Evolutionary conservation across 2,888 invertebrate genomes (phyloP).

Genomic region (Helicoverpa assulta): DNA sequence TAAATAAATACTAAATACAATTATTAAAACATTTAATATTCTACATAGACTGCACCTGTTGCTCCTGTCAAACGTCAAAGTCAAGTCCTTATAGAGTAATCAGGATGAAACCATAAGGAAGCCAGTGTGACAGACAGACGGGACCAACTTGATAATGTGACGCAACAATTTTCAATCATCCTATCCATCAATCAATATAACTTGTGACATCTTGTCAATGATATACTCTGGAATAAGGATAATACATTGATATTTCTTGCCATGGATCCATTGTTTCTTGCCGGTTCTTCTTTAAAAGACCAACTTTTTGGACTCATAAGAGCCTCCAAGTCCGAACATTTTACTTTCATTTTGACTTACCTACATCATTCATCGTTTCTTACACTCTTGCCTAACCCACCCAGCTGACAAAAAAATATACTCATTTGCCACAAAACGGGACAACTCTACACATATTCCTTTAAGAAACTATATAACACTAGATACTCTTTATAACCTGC

Average conservation of each 20-base stretch:
- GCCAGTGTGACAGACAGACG: conserved; percentile 28
- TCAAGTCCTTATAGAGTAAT: conserved; percentile 17
- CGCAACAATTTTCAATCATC: conserved; percentile 16
- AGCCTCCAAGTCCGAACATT: too few relatives aligned
- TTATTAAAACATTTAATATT: conserved; percentile 27
- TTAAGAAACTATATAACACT: too few relatives aligned
- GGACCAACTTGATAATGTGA: conserved; percentile 5
- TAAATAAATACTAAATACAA: not conserved
- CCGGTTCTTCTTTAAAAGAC: too few relatives aligned
- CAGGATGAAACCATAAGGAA: conserved; percentile 45
- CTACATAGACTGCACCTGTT: conserved; percentile 12
- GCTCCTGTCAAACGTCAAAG: conserved; percentile 38
- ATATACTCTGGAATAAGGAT: not conserved
- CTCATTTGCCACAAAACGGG: too few relatives aligned
- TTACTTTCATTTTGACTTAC: not conserved
- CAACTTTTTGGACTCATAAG: too few relatives aligned
- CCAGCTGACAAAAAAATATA: not conserved
- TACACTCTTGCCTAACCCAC: not conserved
- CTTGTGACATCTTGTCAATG: not conserved
- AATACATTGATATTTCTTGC: too few relatives aligned
- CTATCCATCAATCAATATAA: conserved; percentile 28
- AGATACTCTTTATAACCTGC: too few relatives aligned
- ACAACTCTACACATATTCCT: too few relatives aligned
- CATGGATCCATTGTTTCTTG: too few relatives aligned
- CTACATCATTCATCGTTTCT: not conserved